Evolutionary conservation across 2,888 invertebrate genomes (phyloP).

Genomic region (Nebria brevicollis): DNA sequence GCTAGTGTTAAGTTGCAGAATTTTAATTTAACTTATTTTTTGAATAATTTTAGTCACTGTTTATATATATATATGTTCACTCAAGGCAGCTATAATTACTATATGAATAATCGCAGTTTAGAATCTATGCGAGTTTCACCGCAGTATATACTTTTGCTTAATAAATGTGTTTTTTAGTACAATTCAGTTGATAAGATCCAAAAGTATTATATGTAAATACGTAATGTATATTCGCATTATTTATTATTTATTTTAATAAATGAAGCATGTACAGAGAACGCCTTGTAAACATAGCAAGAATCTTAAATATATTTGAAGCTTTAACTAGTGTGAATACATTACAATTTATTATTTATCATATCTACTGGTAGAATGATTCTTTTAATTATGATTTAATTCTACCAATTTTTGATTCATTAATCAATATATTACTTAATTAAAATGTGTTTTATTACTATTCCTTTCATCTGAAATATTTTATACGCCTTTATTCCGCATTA

Average conservation of each 20-base stretch:
- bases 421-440: conserved; percentile 8
- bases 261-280: conserved; percentile 37
- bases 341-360: conserved; percentile 14
- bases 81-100: conserved; percentile 12
- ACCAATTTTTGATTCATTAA: conserved; percentile 14
- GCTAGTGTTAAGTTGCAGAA: not conserved
- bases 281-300: conserved; percentile 35
- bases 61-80: not conserved
- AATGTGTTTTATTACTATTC: not conserved
- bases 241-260: conserved; percentile 41
- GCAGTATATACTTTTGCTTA: not conserved
- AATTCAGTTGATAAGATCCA: conserved; percentile 22
- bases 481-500: not conserved
- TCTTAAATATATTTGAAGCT: conserved; percentile 13
- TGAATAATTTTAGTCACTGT: not conserved
- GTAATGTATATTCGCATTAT: conserved; percentile 35
- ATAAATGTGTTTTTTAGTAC: conserved; percentile 26
- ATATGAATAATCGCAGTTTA: not conserved
- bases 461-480: conserved; percentile 4
- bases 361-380: conserved; percentile 13
- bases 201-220: conserved; percentile 38
- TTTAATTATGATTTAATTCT: not conserved
- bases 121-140: not conserved
- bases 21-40: not conserved
- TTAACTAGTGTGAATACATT: conserved; percentile 33